phyloP scores from a whole-genome alignment of 2,113 vertebrate genomes.

The Channa maculata region DNA sequence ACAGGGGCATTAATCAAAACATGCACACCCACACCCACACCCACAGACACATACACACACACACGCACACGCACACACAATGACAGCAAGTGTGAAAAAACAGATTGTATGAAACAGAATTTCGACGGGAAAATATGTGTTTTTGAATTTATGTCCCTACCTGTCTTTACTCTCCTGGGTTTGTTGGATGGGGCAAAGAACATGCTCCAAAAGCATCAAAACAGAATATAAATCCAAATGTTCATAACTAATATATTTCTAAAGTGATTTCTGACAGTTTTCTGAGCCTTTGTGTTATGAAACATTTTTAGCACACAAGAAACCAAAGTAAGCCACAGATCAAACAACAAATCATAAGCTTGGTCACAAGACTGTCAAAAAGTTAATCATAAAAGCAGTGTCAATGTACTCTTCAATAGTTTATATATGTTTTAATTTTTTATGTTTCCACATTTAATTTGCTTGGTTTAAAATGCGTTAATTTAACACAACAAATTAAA shows the following conservation, averaged over 20 bases:
- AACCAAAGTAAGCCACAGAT: neutral
- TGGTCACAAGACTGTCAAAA: neutral
- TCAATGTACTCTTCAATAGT: neutral
- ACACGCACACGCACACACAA: neutral
- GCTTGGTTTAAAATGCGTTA: neutral
- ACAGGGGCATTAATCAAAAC: slow-evolving; percentile 56
- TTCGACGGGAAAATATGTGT: slow-evolving; percentile 10
- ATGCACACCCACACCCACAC: slow-evolving; percentile 11
- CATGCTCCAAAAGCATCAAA: slow-evolving; percentile 2
- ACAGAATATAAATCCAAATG: neutral
- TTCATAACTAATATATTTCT: too few species aligned
- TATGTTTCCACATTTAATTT: neutral
- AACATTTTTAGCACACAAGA: neutral
- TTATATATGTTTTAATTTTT: neutral
- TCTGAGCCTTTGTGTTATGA: neutral
- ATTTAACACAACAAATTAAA: neutral
- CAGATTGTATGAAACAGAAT: slow-evolving; percentile 22
- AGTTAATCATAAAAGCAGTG: neutral
- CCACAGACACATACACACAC: neutral
- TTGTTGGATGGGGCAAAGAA: neutral
- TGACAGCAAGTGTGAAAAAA: slow-evolving; percentile 18
- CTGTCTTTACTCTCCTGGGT: neutral
- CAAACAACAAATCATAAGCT: neutral
- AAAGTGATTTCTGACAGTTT: neutral
- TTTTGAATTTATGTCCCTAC: slow-evolving; percentile 8